Base-by-base conservation (phyloP, 23 tunicate genomes). In the Halocynthia roretzi region DNA sequence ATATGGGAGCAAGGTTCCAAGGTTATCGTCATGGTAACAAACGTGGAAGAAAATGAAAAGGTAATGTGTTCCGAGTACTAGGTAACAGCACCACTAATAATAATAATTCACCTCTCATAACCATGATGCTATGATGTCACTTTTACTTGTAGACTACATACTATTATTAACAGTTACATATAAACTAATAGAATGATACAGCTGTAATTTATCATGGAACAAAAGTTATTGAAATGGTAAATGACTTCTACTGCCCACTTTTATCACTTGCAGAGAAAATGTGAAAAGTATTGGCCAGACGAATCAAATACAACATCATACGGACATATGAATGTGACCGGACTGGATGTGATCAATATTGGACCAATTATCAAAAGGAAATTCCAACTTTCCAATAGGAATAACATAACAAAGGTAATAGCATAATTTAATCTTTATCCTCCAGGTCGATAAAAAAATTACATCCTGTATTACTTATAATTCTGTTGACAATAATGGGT, bases 241-340 rank as follows among this genome's bases (percentile, higher is more conserved):
- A 31, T 31, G 44, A 31, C 44, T 31, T 31, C 44, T 4, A 31
- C 44, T 31, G 44, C 44, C 44, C 4, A 4, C 44, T 0, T 31
- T 31, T 31, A 31, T 31, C 2, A 31, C 20, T 51, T 17, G 40
- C 71, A 85, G 90, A 49, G 53, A 20, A 85, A 85, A 67, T 85
- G 90, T 52, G 84, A 83, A 8, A 74, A 74, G 23, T 85, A 85
- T 76, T 85, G 90, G 90, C 78, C 84, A 0, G 84, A 23, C 6
- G 53, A 40, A 18, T 14, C 51, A 17, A 52, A 70, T 51, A 72
- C 58, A 51, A 48, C 6, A 17, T 20, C 54, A 8, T 67, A 57
- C 73, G 84, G 82, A 53, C 61, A 80, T 5, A 67, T 80, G 53
- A 67, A 80, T 0, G 54, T 85, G 15, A 53, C 71, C 40, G 62